Evolutionary conservation across 1,140 invertebrate genomes (phyloP).

Genomic region (Hycleus phaleratus): DNA sequence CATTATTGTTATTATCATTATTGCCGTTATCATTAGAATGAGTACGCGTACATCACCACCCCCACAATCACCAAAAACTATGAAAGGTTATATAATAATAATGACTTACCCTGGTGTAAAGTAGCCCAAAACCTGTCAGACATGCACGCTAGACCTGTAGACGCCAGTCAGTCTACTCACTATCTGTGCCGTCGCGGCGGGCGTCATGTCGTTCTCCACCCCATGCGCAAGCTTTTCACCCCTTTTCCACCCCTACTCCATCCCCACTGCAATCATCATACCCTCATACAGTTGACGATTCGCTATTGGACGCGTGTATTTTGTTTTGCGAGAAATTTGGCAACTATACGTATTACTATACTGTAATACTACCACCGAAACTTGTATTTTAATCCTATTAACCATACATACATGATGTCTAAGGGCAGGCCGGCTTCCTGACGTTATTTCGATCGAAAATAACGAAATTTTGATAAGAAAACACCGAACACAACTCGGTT

Average conservation of each 20-base stretch:
- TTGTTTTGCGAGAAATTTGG: slow-evolving; percentile 25
- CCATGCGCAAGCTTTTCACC: slow-evolving; percentile 40
- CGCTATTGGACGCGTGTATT: slow-evolving; percentile 31
- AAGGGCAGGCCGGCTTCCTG: too few relatives aligned
- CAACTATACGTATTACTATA: slow-evolving; percentile 6
- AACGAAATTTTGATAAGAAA: too few relatives aligned
- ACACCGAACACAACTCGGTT: too few relatives aligned
- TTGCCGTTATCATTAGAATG: too few relatives aligned
- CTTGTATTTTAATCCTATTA: too few relatives aligned
- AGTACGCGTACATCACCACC: not conserved
- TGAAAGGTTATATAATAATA: slow-evolving; percentile 3
- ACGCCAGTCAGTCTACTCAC: slow-evolving; percentile 47
- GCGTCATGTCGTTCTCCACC: slow-evolving; percentile 49
- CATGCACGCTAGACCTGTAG: slow-evolving; percentile 38
- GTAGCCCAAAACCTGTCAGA: slow-evolving; percentile 8
- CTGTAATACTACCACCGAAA: too few relatives aligned
- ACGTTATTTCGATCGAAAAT: too few relatives aligned
- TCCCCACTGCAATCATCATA: slow-evolving; percentile 25
- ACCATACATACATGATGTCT: too few relatives aligned
- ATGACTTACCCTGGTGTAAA: slow-evolving; percentile 11
- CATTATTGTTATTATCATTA: too few relatives aligned
- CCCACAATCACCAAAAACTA: slow-evolving; percentile 3
- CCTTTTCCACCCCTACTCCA: slow-evolving; percentile 38
- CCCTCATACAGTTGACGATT: slow-evolving; percentile 26
- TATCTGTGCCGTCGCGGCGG: slow-evolving; percentile 43